Conservation (phyloP, 2,113 vertebrate genomes). For the Gopherus flavomarginatus region DNA sequence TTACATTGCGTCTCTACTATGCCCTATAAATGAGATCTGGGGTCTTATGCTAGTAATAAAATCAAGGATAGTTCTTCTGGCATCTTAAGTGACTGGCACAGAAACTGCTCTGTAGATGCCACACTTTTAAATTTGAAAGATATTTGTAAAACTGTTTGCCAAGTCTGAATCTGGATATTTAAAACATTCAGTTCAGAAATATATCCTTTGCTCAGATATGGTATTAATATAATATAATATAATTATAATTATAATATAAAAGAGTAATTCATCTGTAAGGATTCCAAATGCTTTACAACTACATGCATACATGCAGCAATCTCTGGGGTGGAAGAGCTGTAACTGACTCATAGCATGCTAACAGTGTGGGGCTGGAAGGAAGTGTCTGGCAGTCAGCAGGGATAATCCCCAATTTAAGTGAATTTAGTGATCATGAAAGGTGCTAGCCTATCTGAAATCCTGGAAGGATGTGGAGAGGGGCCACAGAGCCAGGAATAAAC, state of each 20-base stretch:
- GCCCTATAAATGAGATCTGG: neutral
- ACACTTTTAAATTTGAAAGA: neutral
- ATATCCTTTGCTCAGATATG: neutral
- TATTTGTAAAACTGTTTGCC: neutral
- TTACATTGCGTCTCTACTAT: neutral
- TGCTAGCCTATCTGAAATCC: neutral
- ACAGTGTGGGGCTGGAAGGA: neutral
- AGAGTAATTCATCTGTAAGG: neutral
- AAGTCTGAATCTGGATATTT: neutral
- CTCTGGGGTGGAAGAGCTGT: neutral
- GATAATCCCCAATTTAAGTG: neutral
- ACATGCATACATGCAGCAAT: neutral
- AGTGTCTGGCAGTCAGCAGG: neutral
- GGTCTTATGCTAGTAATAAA: neutral
- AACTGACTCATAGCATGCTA: neutral
- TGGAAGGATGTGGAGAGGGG: neutral
- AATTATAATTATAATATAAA: too few relatives aligned
- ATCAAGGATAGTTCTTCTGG: neutral
- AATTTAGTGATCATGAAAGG: neutral
- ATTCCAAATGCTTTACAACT: neutral
- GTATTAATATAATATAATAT: too few relatives aligned
- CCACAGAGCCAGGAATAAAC: neutral
- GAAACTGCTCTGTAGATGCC: neutral
- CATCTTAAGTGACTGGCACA: neutral
- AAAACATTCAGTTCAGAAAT: neutral